Percentiles rank a stretch among this genome's conserved stretches.
phyloP scores from a whole-genome alignment of 2,113 vertebrate genomes.

The Elephantulus edwardii region DNA sequence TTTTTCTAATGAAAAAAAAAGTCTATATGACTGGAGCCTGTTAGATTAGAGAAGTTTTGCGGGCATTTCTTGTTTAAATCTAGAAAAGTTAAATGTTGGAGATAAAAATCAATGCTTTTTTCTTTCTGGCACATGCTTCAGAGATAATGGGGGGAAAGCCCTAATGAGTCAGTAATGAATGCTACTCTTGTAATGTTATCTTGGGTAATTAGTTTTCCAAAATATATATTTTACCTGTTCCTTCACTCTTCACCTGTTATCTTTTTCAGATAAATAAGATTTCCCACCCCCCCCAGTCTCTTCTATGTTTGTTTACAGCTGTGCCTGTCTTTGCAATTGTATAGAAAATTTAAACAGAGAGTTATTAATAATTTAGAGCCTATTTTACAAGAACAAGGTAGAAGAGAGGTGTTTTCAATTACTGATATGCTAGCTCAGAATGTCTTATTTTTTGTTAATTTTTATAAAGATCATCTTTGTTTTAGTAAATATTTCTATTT shows the following conservation, averaged over 20 bases:
- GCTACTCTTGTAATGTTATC: not conserved
- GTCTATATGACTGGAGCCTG: not conserved
- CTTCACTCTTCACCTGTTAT: not conserved
- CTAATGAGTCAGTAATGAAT: not conserved
- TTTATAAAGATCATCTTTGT: not conserved
- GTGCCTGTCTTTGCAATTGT: not conserved
- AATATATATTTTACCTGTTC: not conserved
- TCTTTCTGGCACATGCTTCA: not conserved
- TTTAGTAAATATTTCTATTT: not conserved
- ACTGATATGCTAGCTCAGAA: not conserved
- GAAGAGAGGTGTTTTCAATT: too few relatives aligned
- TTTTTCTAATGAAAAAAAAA: not conserved
- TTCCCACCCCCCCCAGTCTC: not conserved
- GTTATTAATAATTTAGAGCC: not conserved
- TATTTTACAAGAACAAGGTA: not conserved
- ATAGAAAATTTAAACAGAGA: not conserved
- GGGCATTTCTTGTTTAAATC: not conserved
- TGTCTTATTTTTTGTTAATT: not conserved
- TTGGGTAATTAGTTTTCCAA: not conserved
- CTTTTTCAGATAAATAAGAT: not conserved
- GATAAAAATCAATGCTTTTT: not conserved
- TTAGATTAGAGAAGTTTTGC: not conserved
- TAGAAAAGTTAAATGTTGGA: not conserved
- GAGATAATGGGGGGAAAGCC: not conserved
- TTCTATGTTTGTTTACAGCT: not conserved